Evolutionary conservation across 1,140 invertebrate genomes (phyloP).

Genomic region (Papilio xuthus): DNA sequence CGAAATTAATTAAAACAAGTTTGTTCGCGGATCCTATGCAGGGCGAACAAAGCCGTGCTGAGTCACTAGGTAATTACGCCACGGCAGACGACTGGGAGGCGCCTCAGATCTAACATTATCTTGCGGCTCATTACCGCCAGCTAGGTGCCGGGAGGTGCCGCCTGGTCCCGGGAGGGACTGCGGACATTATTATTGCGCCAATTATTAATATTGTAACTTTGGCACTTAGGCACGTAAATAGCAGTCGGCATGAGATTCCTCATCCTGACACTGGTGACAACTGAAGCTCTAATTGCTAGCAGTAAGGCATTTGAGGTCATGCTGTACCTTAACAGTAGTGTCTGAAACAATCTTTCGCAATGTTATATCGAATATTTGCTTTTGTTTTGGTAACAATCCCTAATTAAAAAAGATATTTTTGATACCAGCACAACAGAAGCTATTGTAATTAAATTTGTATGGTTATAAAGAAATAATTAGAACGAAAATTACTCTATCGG

Average conservation of each 20-base stretch:
- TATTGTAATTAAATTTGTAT: neutral
- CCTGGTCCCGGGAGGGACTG: conserved; percentile 33
- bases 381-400: neutral
- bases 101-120: conserved; percentile 70
- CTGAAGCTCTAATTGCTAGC: neutral
- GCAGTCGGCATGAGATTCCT: neutral
- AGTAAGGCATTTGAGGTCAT: neutral
- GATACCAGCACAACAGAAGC: neutral
- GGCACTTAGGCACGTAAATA: conserved; percentile 23
- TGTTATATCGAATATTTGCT: neutral
- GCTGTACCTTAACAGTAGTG: neutral
- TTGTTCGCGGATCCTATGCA: conserved; percentile 80
- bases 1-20: conserved; percentile 82
- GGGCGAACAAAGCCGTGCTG: conserved; percentile 77
- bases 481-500: conserved; percentile 2
- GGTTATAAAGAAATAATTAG: conserved; percentile 11
- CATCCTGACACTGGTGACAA: neutral
- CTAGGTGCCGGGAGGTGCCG: conserved; percentile 39
- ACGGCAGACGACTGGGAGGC: conserved; percentile 63
- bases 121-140: conserved; percentile 53
- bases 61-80: conserved; percentile 80
- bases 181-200: conserved; percentile 25
- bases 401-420: neutral
- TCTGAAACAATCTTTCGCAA: neutral
- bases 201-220: conserved; percentile 32